Evolutionary conservation across 2,797 vertebrate genomes (phyloP), one percentile per base, ranked within the genome.

Genomic region (Zonotrichia albicollis): DNA sequence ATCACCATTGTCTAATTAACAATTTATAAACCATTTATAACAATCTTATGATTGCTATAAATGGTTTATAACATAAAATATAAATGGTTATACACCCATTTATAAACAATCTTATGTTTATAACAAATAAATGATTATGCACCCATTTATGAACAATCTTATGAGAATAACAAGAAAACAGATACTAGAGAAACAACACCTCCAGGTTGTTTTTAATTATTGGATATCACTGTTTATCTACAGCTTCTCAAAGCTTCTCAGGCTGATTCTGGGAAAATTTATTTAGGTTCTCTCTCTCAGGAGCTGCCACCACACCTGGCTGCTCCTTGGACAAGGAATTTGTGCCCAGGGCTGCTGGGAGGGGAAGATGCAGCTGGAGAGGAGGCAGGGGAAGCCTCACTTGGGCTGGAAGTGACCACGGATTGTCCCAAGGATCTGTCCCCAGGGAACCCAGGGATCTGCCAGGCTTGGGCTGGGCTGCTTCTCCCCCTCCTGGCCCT

Each of bases 391-490:
- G 9, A 40, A 76, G 70, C 23, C 45, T 54, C 2, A 0, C 14
- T 12, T 12, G 55, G 26, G 43, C 51, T 26, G 53, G 65, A 34
- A 17, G 80, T 16, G 76, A 32, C 13, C 25, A 5, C 2, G 3
- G 30, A 43, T 27, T 16, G 32, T 55, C 70, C 68, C 5, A 9
- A 20, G 14, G 36, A 53, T 13, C 50, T 19, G 67, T 14, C 21
- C 38, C 13, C 0, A 54, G 51, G 30, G 51, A 23, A 23, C 3
- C 3, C 5, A 0, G 0, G 36, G 45, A 16, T 80, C 57, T 74
- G 61, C 40, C 43, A 8, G 75, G 67, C 75, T 40, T 3, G 38
- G 40, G 1, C 43, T 34, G 61, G 64, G 32, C 53, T 38, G 53
- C 55, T 73, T 70, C 30, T 72, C 42, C 38, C 27, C 17, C 16